These are phyloP conservation scores for Meghimatium bilineatum DNA, from an alignment of 2,888 invertebrate species.

Conservation along the genomic window DNA sequence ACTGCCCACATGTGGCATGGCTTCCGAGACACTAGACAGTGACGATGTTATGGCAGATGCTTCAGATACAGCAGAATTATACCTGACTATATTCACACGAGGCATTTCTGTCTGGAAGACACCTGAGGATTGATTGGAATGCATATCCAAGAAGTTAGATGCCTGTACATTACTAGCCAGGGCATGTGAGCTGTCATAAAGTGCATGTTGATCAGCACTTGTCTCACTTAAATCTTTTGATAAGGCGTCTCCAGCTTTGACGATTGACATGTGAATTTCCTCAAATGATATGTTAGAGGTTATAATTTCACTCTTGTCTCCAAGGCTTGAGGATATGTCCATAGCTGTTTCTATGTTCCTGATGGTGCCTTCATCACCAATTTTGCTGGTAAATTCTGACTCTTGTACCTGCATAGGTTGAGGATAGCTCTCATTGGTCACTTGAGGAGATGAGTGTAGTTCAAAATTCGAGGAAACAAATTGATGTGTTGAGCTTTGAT, in stretches of 20 bases:
- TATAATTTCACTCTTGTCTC: background rate
- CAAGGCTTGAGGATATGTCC: constrained; percentile 35
- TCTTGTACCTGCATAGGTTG: constrained; percentile 46
- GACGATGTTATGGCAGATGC: background rate
- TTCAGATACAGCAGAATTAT: background rate
- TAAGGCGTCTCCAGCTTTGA: constrained; percentile 38
- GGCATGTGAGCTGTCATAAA: background rate
- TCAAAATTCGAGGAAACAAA: constrained; percentile 8
- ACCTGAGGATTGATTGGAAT: background rate
- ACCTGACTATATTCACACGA: background rate
- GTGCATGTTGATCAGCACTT: background rate
- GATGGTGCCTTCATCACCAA: background rate
- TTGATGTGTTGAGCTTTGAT: background rate
- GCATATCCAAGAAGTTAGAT: background rate
- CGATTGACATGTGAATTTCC: constrained; percentile 46
- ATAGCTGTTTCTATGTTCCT: constrained; percentile 38
- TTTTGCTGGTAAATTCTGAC: constrained; percentile 14
- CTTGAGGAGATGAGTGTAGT: background rate
- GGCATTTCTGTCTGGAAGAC: constrained; percentile 12
- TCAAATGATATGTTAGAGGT: constrained; percentile 33
- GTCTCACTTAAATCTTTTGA: constrained; percentile 1
- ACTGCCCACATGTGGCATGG: background rate
- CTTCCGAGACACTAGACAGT: background rate
- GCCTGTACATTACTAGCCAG: background rate
- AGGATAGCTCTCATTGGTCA: constrained; percentile 15